Percentiles rank a stretch among this genome's conserved stretches.
Conservation (phyloP, 2,797 vertebrate species). For the Salarias fasciatus region DNA sequence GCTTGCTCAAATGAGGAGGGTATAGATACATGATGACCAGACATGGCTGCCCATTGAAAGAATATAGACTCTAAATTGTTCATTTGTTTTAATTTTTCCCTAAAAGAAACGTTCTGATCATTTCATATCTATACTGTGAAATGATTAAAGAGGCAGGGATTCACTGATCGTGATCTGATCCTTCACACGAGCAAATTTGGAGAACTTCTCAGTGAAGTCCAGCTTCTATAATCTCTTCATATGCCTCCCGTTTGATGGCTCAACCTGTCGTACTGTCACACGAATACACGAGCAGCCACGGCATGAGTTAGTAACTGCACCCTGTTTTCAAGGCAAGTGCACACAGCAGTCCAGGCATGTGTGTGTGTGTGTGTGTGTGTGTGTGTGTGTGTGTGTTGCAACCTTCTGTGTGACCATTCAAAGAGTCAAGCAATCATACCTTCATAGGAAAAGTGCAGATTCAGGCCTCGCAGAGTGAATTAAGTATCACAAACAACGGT, state of each 20-base stretch:
- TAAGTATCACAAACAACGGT: slow-evolving; percentile 42
- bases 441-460: slow-evolving; percentile 54
- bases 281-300: slow-evolving; percentile 34
- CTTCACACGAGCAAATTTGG: slow-evolving; percentile 1
- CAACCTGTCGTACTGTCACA: slow-evolving; percentile 39
- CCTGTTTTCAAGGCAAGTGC: slow-evolving; percentile 43
- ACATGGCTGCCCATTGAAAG: slow-evolving; percentile 10
- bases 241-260: slow-evolving; percentile 46
- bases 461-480: slow-evolving; percentile 59
- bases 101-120: slow-evolving; percentile 46
- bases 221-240: slow-evolving; percentile 40
- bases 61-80: too few relatives aligned
- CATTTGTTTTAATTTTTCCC: too few relatives aligned
- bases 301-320: slow-evolving; percentile 41
- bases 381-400: slow-evolving; percentile 37
- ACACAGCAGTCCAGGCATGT: slow-evolving; percentile 36
- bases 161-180: slow-evolving; percentile 7
- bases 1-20: slow-evolving; percentile 48
- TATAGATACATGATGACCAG: slow-evolving; percentile 71
- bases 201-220: slow-evolving; percentile 42
- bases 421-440: slow-evolving; percentile 41
- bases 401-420: slow-evolving; percentile 10
- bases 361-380: slow-evolving; percentile 30
- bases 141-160: slow-evolving; percentile 56
- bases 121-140: slow-evolving; percentile 64